Percentiles rank a stretch among this genome's conserved stretches.
phyloP scores from a whole-genome alignment of 2,797 vertebrate species.

The Cichlasoma orientale region DNA sequence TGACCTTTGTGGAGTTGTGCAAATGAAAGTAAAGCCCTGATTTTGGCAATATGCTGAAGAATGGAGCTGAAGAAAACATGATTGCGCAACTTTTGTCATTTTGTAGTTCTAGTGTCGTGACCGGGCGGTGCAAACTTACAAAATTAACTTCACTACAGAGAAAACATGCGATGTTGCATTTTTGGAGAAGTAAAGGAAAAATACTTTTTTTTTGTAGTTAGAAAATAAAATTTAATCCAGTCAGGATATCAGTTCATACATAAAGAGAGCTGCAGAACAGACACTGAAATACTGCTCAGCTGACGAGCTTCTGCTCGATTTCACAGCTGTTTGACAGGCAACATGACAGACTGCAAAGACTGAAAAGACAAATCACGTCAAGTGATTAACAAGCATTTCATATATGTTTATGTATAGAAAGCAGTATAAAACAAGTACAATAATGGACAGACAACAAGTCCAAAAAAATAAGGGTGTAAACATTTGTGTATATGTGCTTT shows the following conservation, averaged over 20 bases:
- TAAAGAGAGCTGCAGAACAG: slow-evolving; percentile 66
- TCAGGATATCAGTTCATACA: slow-evolving; percentile 72
- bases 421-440: slow-evolving; percentile 93
- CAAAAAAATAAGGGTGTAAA: slow-evolving; percentile 90
- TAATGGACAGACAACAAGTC: slow-evolving; percentile 88
- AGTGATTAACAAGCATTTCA: slow-evolving; percentile 85
- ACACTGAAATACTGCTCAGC: slow-evolving; percentile 71
- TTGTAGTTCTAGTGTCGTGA: slow-evolving; percentile 3
- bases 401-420: slow-evolving; percentile 87
- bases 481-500: slow-evolving; percentile 91
- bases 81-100: slow-evolving; percentile 37
- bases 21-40: slow-evolving; percentile 33
- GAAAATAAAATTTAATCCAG: slow-evolving; percentile 81
- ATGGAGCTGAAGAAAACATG: slow-evolving; percentile 5
- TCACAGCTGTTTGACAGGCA: slow-evolving; percentile 73
- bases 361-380: slow-evolving; percentile 87
- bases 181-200: background rate
- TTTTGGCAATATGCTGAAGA: slow-evolving; percentile 3
- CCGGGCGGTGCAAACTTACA: background rate
- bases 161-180: background rate
- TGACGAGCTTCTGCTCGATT: slow-evolving; percentile 60
- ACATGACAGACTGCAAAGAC: slow-evolving; percentile 53
- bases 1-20: slow-evolving; percentile 19
- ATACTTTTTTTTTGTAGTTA: slow-evolving; percentile 53
- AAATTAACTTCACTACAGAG: background rate